phyloP scores from a whole-genome alignment of 2,113 vertebrate species.

The Gallinago jamesoni region DNA sequence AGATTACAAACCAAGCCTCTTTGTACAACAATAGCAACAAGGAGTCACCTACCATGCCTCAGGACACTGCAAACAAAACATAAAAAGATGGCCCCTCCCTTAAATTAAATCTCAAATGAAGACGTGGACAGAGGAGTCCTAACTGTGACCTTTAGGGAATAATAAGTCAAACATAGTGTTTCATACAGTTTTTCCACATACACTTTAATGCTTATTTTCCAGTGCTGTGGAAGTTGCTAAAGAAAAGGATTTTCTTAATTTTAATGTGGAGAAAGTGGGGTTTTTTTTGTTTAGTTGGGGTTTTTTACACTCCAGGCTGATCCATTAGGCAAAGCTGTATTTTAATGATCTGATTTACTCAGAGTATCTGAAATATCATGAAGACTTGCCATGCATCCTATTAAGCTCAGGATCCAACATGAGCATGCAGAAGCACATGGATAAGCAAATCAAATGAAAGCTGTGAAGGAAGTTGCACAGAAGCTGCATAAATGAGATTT shows the following conservation, averaged over 20 bases:
- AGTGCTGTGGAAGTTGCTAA: neutral
- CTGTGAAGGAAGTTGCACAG: neutral
- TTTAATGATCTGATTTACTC: conserved; percentile 25
- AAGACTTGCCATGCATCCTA: neutral
- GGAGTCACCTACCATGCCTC: neutral
- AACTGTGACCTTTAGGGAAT: neutral
- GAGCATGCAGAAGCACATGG: conserved; percentile 10
- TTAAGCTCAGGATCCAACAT: neutral
- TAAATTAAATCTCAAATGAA: neutral
- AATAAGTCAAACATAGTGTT: neutral
- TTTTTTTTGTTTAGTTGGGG: neutral
- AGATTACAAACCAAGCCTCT: neutral
- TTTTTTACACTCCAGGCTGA: neutral
- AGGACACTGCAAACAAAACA: neutral
- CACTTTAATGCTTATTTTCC: neutral
- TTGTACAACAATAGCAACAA: neutral
- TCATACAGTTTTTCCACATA: neutral
- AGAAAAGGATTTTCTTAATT: neutral
- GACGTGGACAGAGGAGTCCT: neutral
- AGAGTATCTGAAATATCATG: neutral
- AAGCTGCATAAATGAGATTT: neutral
- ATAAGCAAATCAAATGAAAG: conserved; percentile 42
- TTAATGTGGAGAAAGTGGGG: neutral
- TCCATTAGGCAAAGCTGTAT: conserved; percentile 8
- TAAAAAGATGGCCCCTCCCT: neutral